Conservation (phyloP, 2,113 vertebrate species). For the Atlantisia rogersi region DNA sequence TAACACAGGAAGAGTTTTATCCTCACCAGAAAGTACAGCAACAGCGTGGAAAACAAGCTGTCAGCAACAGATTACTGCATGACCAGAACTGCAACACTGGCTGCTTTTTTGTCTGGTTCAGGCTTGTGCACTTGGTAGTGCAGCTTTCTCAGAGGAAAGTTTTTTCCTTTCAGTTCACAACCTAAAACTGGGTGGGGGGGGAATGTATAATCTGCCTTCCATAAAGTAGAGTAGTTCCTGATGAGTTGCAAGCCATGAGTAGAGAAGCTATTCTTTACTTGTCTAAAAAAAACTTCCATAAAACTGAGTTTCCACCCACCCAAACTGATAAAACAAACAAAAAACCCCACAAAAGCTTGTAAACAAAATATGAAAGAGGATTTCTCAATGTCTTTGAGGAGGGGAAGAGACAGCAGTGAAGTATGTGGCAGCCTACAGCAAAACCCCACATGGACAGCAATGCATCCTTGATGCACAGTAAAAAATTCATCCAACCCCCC, state of each 20-base stretch:
- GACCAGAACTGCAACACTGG: background rate
- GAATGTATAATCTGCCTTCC: background rate
- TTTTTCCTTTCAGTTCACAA: background rate
- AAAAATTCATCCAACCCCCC: background rate
- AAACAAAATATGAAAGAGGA: conserved; percentile 2
- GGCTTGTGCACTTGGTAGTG: background rate
- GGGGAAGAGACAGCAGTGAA: conserved; percentile 28
- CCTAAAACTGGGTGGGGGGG: background rate
- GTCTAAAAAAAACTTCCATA: background rate
- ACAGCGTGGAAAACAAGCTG: background rate
- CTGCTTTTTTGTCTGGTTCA: background rate
- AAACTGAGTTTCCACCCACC: background rate
- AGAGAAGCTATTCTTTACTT: background rate
- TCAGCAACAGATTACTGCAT: background rate
- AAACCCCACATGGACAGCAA: background rate
- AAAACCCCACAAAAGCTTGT: background rate
- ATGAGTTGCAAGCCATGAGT: background rate
- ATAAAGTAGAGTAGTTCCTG: background rate
- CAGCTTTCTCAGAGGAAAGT: background rate
- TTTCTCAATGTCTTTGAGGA: background rate
- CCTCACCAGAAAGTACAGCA: background rate
- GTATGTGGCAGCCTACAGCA: background rate
- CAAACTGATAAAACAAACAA: conserved; percentile 13
- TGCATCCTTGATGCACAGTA: background rate
- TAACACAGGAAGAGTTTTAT: background rate